A percentile compares a stretch with the other conserved stretches of the same genome.
Evolutionary conservation across 1,140 invertebrate species (phyloP).

Genomic region (Nasonia longicornis): DNA sequence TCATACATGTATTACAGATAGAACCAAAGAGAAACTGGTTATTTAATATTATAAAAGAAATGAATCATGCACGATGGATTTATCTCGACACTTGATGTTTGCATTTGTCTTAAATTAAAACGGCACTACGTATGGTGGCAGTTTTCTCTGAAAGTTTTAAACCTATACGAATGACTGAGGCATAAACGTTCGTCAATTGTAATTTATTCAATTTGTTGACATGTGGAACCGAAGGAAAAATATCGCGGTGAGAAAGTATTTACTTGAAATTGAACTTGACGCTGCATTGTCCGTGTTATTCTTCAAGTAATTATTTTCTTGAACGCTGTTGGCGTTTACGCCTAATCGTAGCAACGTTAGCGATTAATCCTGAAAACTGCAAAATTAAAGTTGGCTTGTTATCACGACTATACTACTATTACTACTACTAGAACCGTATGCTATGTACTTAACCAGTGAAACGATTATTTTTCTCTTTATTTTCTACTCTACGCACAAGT

Average conservation of each 20-base stretch:
- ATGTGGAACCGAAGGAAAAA: not conserved
- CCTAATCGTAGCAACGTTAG: not conserved
- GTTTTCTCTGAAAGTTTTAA: slow-evolving; percentile 44
- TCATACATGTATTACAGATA: slow-evolving; percentile 17
- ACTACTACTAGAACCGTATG: slow-evolving; percentile 10
- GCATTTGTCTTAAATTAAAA: slow-evolving; percentile 35
- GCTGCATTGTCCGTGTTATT: not conserved
- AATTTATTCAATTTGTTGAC: not conserved
- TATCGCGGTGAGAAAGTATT: slow-evolving; percentile 18
- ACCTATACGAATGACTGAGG: slow-evolving; percentile 11
- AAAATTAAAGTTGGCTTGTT: slow-evolving; percentile 23
- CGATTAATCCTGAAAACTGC: slow-evolving; percentile 11
- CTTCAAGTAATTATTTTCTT: slow-evolving; percentile 40
- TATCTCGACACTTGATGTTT: slow-evolving; percentile 40
- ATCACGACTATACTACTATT: not conserved
- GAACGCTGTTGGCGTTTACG: not conserved
- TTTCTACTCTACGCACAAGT: not conserved
- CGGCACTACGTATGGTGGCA: slow-evolving; percentile 32
- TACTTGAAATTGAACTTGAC: slow-evolving; percentile 19
- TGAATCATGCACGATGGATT: slow-evolving; percentile 38
- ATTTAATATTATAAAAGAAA: slow-evolving; percentile 29
- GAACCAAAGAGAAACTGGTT: slow-evolving; percentile 22
- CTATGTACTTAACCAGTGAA: slow-evolving; percentile 25
- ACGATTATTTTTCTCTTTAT: not conserved
- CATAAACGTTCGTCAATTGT: not conserved